Conservation (phyloP, 2,888 invertebrate genomes). For the Xestia rhomboidea region DNA sequence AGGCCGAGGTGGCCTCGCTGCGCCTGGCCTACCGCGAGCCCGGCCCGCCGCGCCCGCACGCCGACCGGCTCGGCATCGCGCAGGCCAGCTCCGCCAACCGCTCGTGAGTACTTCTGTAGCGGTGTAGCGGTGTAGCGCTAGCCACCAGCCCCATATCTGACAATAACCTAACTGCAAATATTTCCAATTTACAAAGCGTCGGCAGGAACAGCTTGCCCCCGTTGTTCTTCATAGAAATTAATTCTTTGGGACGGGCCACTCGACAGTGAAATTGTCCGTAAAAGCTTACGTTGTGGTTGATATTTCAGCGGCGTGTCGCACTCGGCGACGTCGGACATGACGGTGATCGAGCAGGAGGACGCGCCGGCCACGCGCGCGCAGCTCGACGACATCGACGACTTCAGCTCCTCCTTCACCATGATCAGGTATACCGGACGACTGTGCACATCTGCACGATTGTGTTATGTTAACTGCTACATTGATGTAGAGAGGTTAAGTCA, state of each 20-base stretch:
- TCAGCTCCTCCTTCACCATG: slow-evolving; percentile 91
- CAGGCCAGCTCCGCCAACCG: slow-evolving; percentile 81
- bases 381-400: slow-evolving; percentile 86
- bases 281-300: slow-evolving; percentile 2
- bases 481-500: not conserved
- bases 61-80: slow-evolving; percentile 98
- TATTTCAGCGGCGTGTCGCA: slow-evolving; percentile 83
- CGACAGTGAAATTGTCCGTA: not conserved
- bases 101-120: slow-evolving; percentile 62
- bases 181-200: not conserved
- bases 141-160: not conserved
- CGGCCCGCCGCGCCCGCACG: slow-evolving; percentile 67
- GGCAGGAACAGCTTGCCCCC: not conserved
- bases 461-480: too few relatives aligned
- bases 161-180: not conserved
- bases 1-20: slow-evolving; percentile 93
- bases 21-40: slow-evolving; percentile 95
- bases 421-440: slow-evolving; percentile 81
- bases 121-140: too few relatives aligned
- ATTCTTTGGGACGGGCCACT: not conserved
- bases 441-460: not conserved
- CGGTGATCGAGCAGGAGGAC: slow-evolving; percentile 96
- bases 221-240: not conserved
- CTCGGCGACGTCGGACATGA: slow-evolving; percentile 97
- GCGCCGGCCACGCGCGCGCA: slow-evolving; percentile 69